These are phyloP conservation scores for Orbicella faveolata DNA, from an alignment of 64 coral and sea anemone species.

Conservation along the genomic window DNA sequence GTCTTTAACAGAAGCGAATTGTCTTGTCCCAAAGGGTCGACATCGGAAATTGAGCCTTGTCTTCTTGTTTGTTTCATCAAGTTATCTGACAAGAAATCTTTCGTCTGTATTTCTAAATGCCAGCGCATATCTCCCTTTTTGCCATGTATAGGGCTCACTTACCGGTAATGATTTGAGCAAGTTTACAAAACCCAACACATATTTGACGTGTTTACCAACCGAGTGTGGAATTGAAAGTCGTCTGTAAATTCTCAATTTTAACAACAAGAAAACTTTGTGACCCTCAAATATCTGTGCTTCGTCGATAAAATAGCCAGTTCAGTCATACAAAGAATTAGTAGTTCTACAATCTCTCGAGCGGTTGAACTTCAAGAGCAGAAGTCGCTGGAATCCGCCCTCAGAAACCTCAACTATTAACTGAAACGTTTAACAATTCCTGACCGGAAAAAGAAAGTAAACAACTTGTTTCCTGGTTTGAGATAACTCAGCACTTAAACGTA, in stretches of 20 bases:
- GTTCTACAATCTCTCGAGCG: not conserved
- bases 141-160: not conserved
- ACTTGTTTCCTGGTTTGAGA: conserved; percentile 41
- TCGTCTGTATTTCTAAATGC: not conserved
- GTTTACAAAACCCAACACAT: conserved; percentile 7
- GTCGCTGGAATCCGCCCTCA: not conserved
- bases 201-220: not conserved
- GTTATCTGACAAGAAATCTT: conserved; percentile 51
- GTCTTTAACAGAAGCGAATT: too few species aligned
- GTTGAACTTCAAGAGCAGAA: not conserved
- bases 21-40: not conserved
- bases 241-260: not conserved
- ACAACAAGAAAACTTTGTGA: not conserved
- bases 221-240: not conserved
- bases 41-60: conserved; percentile 7
- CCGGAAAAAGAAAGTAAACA: conserved; percentile 42
- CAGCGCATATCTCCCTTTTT: not conserved
- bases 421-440: conserved; percentile 25
- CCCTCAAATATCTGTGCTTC: not conserved
- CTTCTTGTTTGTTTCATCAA: not conserved
- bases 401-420: not conserved
- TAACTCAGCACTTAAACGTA: conserved; percentile 6
- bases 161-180: not conserved
- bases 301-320: not conserved
- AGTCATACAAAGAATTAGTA: not conserved